A percentile compares a stretch with the other conserved stretches of the same genome.
These are phyloP conservation scores for Arremon brunneinucha DNA, from an alignment of 2,797 vertebrate genomes.

Conservation along the genomic window DNA sequence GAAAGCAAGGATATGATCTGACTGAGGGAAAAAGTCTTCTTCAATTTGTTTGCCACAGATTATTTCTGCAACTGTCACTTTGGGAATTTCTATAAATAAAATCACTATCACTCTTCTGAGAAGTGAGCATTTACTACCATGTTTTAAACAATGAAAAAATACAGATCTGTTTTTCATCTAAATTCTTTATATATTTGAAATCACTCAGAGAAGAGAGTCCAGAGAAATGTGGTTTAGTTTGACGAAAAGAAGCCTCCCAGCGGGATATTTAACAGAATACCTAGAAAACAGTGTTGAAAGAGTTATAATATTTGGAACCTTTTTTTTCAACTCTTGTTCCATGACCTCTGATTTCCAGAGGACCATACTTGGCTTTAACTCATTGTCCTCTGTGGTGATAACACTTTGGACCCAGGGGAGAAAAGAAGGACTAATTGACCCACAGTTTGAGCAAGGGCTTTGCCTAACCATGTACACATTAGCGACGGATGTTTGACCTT, in stretches of 20 bases:
- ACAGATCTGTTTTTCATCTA: constrained; percentile 68
- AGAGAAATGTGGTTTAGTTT: constrained; percentile 63
- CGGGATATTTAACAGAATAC: constrained; percentile 62
- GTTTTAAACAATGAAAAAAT: constrained; percentile 52
- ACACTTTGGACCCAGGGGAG: not conserved
- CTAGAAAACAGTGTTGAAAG: constrained; percentile 61
- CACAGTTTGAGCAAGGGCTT: not conserved
- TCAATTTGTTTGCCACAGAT: constrained; percentile 43
- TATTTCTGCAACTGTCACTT: constrained; percentile 47
- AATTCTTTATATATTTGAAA: constrained; percentile 66
- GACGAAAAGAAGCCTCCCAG: constrained; percentile 41
- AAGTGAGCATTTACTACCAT: constrained; percentile 42
- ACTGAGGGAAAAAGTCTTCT: constrained; percentile 8
- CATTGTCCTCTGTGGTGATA: not conserved
- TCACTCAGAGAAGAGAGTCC: constrained; percentile 47
- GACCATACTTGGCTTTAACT: constrained; percentile 24
- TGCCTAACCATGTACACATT: not conserved
- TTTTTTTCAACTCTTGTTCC: constrained; percentile 14
- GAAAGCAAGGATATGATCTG: constrained; percentile 8
- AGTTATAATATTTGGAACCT: constrained; percentile 44
- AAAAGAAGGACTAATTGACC: constrained; percentile 17
- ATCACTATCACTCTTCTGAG: constrained; percentile 53
- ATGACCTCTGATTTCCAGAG: constrained; percentile 32
- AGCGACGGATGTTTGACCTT: not conserved
- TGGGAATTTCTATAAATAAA: constrained; percentile 64